Percentiles rank a stretch among this genome's conserved stretches.
phyloP scores from a whole-genome alignment of 2,113 vertebrate genomes.

The Apteryx mantelli region DNA sequence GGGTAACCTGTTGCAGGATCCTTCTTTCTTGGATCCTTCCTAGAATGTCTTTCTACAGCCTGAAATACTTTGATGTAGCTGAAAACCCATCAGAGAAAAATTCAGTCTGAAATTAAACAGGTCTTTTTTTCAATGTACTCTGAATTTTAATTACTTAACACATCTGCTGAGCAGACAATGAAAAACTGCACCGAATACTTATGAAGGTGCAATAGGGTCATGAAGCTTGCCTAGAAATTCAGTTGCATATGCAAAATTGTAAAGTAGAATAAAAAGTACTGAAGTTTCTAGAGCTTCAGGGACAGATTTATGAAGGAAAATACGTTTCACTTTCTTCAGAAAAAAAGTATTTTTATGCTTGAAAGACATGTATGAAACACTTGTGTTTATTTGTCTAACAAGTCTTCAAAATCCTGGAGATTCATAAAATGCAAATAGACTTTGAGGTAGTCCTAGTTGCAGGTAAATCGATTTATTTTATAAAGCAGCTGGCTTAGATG shows the following conservation, averaged over 20 bases:
- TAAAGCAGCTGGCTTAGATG: constrained; percentile 73
- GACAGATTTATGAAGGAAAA: not conserved
- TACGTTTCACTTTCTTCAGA: constrained; percentile 11
- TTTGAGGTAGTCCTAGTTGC: constrained; percentile 37
- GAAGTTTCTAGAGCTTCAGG: not conserved
- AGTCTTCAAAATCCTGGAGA: constrained; percentile 12
- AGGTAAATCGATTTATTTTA: constrained; percentile 64
- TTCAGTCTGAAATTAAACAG: not conserved
- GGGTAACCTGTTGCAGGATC: not conserved
- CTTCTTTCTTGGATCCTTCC: too few relatives aligned
- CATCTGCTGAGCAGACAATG: not conserved
- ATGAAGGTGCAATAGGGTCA: not conserved
- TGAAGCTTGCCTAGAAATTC: not conserved
- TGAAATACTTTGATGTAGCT: not conserved
- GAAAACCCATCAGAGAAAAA: not conserved
- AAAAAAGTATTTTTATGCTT: not conserved
- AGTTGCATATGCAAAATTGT: not conserved
- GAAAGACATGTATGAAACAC: not conserved
- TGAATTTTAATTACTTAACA: not conserved
- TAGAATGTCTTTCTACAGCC: not conserved
- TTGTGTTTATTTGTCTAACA: not conserved
- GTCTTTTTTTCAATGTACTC: not conserved
- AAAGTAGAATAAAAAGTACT: not conserved
- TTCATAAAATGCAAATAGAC: constrained; percentile 47
- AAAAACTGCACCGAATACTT: not conserved